Evolutionary conservation across 2,888 invertebrate species (phyloP).

Genomic region (Eupithecia exiguata): DNA sequence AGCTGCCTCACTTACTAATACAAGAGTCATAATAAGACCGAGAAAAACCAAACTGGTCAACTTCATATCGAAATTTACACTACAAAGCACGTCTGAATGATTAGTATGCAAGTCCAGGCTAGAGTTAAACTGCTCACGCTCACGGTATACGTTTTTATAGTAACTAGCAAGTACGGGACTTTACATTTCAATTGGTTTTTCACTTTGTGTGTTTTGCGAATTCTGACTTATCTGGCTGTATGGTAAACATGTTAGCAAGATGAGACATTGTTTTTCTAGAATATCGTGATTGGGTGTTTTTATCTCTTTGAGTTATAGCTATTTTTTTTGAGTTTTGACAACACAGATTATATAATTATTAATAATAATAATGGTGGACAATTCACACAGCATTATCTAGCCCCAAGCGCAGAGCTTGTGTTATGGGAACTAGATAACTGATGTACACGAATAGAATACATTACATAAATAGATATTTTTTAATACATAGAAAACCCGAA

Average conservation of each 20-base stretch:
- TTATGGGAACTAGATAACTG: too few relatives aligned
- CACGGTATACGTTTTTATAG: conserved; percentile 36
- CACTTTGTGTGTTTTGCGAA: conserved; percentile 33
- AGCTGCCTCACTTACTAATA: conserved; percentile 46
- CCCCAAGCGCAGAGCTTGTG: too few relatives aligned
- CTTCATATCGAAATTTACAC: conserved; percentile 45
- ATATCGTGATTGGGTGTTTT: background rate
- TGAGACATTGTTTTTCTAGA: conserved; percentile 1
- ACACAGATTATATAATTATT: too few relatives aligned
- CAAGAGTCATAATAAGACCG: conserved; percentile 39
- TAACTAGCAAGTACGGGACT: conserved; percentile 32
- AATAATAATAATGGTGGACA: too few relatives aligned
- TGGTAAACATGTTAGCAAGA: conserved; percentile 6
- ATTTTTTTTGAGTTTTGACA: background rate
- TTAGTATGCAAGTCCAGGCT: conserved; percentile 30
- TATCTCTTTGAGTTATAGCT: background rate
- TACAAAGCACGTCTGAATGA: conserved; percentile 6
- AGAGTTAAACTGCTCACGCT: conserved; percentile 31
- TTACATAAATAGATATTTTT: too few relatives aligned
- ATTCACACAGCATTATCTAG: too few relatives aligned
- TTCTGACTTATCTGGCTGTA: conserved; percentile 23
- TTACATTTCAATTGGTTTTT: conserved; percentile 27
- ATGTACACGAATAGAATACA: too few relatives aligned
- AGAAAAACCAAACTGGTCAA: conserved; percentile 35
- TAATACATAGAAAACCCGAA: too few relatives aligned